These are phyloP conservation scores for Drosophila monieri DNA, from an alignment of 2,888 invertebrate genomes.

Conservation along the genomic window DNA sequence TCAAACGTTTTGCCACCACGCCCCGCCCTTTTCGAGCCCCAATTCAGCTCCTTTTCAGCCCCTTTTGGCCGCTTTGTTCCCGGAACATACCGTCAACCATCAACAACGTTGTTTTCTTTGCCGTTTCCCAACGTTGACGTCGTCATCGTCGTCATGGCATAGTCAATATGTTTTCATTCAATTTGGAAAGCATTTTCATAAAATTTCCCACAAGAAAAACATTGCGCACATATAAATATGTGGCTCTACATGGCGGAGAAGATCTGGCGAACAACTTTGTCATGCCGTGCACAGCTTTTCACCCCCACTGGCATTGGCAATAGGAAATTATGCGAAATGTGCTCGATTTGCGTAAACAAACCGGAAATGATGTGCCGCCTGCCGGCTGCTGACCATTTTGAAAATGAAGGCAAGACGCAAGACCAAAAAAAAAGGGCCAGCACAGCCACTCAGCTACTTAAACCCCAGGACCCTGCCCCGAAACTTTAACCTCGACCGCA, in stretches of 20 bases:
- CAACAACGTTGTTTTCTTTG: slow-evolving; percentile 74
- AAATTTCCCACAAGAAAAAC: slow-evolving; percentile 79
- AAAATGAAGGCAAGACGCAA: slow-evolving; percentile 51
- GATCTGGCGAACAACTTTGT: slow-evolving; percentile 46
- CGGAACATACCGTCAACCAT: slow-evolving; percentile 33
- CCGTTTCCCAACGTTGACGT: slow-evolving; percentile 62
- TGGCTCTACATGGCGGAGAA: slow-evolving; percentile 19
- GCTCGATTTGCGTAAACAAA: slow-evolving; percentile 81
- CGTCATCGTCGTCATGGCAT: slow-evolving; percentile 64
- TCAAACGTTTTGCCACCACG: slow-evolving; percentile 67
- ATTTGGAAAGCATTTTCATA: slow-evolving; percentile 81
- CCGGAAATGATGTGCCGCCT: slow-evolving; percentile 78
- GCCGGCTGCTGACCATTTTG: slow-evolving; percentile 68
- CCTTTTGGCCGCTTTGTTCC: background rate
- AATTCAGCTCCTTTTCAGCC: background rate
- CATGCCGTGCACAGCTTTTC: slow-evolving; percentile 66
- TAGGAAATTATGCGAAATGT: slow-evolving; percentile 81
- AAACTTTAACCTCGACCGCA: slow-evolving; percentile 26
- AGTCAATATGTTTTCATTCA: slow-evolving; percentile 82
- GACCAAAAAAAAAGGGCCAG: slow-evolving; percentile 24
- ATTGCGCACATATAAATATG: slow-evolving; percentile 69
- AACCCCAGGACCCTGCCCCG: slow-evolving; percentile 3
- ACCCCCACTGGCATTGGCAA: slow-evolving; percentile 56
- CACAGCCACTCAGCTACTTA: slow-evolving; percentile 19
- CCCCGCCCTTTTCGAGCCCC: background rate